Evolutionary conservation across 1,140 invertebrate genomes (phyloP), one percentile per base, ranked within the genome.

Genomic region (Oncopeltus fasciatus): DNA sequence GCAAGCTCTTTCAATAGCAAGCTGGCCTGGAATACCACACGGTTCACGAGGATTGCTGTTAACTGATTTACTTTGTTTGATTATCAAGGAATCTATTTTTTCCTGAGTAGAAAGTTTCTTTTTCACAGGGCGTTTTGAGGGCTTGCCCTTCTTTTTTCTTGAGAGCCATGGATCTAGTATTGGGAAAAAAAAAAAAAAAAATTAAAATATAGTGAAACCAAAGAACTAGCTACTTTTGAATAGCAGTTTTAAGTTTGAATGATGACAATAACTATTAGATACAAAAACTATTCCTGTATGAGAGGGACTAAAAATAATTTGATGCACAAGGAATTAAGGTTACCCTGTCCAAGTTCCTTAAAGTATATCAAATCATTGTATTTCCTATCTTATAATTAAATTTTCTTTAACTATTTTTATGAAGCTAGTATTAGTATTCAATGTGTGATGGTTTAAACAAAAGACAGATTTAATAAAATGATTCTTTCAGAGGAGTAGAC

Each of bases 1-100:
- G 72, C 88, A 90, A 0, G 90, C 90, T 20, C 84, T 81, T 69
- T 93, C 88, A 56, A 92, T 88, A 5, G 87, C 87, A 65, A 88
- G 86, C 67, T 59, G 38, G 9, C 47, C 59, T 29, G 63, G 64
- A 18, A 47, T 49, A 21, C 20, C 47, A 1, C 16, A 14, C 12
- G 27, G 18, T 29, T 33, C 31, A 20, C 38, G 20, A 31, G 28
- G 28, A 43, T 43, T 60, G 16, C 59, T 18, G 16, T 28, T 27
- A 47, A 60, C 28, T 16, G n/a, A 58, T 63, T 63, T 62, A 20
- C n/a, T 62, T 61, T 64, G 24, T 58, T 28, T 21, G 56, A 67
- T 57, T n/a, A 68, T 24, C 11, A 65, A 61, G 8, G 61, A 65
- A 59, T 71, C 67, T 21, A 88, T 84, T 74, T 86, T 87, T 69